Base-by-base conservation (phyloP, 2,797 vertebrate species). In the Bovichtus diacanthus region DNA sequence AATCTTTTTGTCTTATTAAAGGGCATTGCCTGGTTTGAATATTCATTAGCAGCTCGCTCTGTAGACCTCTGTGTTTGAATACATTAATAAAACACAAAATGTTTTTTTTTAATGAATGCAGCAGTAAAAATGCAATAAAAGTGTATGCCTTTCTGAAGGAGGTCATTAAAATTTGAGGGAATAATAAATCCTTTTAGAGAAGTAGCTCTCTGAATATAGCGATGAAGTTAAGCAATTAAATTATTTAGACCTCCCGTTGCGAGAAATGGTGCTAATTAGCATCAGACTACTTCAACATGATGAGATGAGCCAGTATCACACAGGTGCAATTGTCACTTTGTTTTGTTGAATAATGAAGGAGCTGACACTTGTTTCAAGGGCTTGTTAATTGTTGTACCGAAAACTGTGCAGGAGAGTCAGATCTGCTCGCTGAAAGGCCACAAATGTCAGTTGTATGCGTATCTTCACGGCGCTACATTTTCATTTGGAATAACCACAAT, bases 251-350 rank as follows among this genome's bases (percentile, higher is more conserved):
- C 81, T 86, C 90, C 90, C 67, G 58, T 59, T 56, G 86, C 5
- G 84, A 87, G 87, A 74, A 85, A 85, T 58, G 46, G 56, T 73
- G 77, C 83, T 92, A 93, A 94, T 94, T 94, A 92, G 88, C 87
- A 84, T 89, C 80, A 81, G 83, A 84, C 88, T 85, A 61, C 86
- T 90, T 84, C 76, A 75, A 83, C 76, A 70, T 78, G 85, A 92
- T 81, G 82, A 80, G 85, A 88, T 69, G 81, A 89, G 82, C 84
- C 79, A 19, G 76, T 74, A 92, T 87, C 84, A 90, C 80, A 80
- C 86, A 88, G 90, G 88, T 90, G 85, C 80, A 78, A 89, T 80
- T 88, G 82, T 84, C 84, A 86, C 80, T 88, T 86, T 88, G 82
- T 87, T 89, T 85, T 84, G 73, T 63, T 87, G 75, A 90, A 88